A percentile compares a stretch with the other conserved stretches of the same genome.
Conservation (phyloP, 2,797 vertebrate genomes). For the Natrix natrix region DNA sequence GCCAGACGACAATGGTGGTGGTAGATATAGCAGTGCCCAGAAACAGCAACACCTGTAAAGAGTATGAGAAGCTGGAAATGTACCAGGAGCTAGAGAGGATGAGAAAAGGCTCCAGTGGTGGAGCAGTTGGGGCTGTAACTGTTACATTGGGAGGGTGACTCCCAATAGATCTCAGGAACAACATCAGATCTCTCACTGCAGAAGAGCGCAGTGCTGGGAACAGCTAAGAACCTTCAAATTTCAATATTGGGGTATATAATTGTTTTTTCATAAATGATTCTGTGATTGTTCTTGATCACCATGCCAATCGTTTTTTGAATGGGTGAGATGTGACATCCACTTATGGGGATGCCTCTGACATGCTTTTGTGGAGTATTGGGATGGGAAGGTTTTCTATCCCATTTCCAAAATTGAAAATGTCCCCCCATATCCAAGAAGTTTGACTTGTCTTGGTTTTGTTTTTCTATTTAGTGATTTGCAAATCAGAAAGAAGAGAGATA, state of each 20-base stretch:
- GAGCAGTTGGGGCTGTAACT: not conserved
- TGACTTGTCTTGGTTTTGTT: not conserved
- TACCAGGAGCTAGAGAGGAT: not conserved
- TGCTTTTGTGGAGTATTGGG: not conserved
- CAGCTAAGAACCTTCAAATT: not conserved
- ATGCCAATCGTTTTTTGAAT: not conserved
- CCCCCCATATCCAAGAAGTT: not conserved
- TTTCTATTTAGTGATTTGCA: not conserved
- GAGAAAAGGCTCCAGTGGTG: not conserved
- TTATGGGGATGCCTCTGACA: not conserved
- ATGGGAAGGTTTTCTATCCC: not conserved
- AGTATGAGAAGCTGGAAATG: not conserved
- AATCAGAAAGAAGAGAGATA: not conserved
- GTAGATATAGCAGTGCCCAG: not conserved
- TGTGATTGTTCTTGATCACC: not conserved
- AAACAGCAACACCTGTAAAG: not conserved
- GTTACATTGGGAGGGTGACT: not conserved
- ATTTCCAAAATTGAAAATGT: not conserved
- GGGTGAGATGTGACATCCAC: not conserved
- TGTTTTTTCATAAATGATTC: not conserved
- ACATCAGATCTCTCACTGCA: not conserved
- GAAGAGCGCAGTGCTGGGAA: not conserved
- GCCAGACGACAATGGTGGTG: not conserved
- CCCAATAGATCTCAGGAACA: not conserved
- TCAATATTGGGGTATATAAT: not conserved